A percentile compares a stretch with the other conserved stretches of the same genome.
Conservation (phyloP, 2,888 invertebrate species). For the Plebejus argus region DNA sequence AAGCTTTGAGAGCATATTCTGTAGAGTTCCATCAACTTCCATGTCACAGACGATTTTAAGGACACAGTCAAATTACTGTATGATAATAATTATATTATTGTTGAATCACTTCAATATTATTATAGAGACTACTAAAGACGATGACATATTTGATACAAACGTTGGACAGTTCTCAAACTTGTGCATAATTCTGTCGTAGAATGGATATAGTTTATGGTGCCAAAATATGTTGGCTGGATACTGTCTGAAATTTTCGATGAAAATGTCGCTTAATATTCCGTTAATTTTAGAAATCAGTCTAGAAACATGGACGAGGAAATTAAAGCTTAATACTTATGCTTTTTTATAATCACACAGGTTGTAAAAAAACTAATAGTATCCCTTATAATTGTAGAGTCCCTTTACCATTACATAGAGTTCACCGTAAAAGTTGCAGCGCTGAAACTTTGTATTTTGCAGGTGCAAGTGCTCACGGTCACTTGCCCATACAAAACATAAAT, state of each 20-base stretch:
- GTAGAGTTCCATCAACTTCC: too few relatives aligned
- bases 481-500: too few relatives aligned
- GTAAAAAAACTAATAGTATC: too few relatives aligned
- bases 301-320: background rate
- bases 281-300: background rate
- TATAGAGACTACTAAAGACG: background rate
- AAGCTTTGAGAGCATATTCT: too few relatives aligned
- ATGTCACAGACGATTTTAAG: too few relatives aligned
- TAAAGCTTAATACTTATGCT: background rate
- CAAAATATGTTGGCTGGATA: conserved; percentile 29
- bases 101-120: background rate
- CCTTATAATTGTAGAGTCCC: too few relatives aligned
- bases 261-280: conserved; percentile 7
- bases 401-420: too few relatives aligned
- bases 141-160: conserved; percentile 22
- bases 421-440: too few relatives aligned
- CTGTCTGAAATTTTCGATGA: conserved; percentile 26
- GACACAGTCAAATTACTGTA: too few relatives aligned
- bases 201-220: conserved; percentile 10
- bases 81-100: background rate
- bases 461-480: too few relatives aligned
- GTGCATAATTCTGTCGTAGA: conserved; percentile 25
- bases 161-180: conserved; percentile 24
- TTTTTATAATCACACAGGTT: background rate
- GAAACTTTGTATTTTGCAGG: too few relatives aligned